phyloP scores from a whole-genome alignment of 2,113 vertebrate species.

The Sula dactylatra region DNA sequence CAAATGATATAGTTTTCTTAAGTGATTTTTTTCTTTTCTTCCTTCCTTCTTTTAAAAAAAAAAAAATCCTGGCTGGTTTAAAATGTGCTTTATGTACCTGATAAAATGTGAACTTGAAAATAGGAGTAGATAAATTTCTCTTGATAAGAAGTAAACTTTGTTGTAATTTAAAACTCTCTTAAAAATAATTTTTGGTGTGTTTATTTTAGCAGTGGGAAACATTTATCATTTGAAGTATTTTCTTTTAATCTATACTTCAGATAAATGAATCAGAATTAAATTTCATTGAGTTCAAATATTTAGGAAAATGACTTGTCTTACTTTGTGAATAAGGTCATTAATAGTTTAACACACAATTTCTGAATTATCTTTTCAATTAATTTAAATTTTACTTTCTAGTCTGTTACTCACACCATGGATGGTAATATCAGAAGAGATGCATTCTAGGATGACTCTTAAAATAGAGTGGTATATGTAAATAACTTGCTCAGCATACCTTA shows the following conservation, averaged over 20 bases:
- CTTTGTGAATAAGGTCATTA: background rate
- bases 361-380: background rate
- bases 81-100: background rate
- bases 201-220: background rate
- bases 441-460: background rate
- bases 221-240: background rate
- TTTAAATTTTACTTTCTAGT: background rate
- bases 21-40: background rate
- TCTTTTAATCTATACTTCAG: background rate
- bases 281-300: background rate
- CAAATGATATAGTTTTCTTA: background rate
- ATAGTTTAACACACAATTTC: background rate
- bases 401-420: background rate
- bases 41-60: accelerated
- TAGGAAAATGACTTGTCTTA: background rate
- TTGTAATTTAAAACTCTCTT: background rate
- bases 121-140: background rate
- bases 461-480: background rate
- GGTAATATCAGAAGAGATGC: background rate
- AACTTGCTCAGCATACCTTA: background rate
- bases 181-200: background rate
- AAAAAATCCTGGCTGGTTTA: background rate
- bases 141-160: background rate
- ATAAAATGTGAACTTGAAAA: background rate
- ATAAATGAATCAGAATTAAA: background rate